Percentiles rank a stretch among this genome's conserved stretches.
Evolutionary conservation across 1,140 invertebrate genomes (phyloP).

Genomic region (Drosophila sp.): DNA sequence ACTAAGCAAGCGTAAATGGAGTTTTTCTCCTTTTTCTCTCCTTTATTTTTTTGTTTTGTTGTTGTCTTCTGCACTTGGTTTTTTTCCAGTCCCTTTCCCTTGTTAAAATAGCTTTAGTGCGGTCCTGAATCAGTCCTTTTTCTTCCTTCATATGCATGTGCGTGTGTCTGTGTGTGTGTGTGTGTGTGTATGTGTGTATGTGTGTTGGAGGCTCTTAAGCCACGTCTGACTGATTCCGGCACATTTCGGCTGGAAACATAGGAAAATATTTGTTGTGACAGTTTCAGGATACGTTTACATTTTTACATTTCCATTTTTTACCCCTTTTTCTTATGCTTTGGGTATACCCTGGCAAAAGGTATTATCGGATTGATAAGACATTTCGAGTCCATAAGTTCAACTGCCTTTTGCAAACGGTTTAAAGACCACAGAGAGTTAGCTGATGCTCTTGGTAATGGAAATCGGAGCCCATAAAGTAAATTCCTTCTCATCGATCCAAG

Average conservation of each 20-base stretch:
- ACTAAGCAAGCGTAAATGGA: constrained; percentile 82
- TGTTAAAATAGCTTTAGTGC: constrained; percentile 77
- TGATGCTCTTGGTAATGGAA: background rate
- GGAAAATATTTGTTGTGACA: constrained; percentile 72
- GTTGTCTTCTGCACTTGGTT: constrained; percentile 36
- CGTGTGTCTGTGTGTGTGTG: constrained; percentile 27
- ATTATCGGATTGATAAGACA: constrained; percentile 1
- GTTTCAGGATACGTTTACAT: constrained; percentile 44
- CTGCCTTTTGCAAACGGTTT: no score
- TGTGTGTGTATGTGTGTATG: constrained; percentile 30
- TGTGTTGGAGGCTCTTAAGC: constrained; percentile 50
- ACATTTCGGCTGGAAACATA: constrained; percentile 56
- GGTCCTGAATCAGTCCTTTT: constrained; percentile 31
- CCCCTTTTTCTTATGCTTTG: constrained; percentile 5
- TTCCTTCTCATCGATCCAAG: no score
- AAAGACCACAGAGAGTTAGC: background rate
- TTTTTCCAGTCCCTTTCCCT: constrained; percentile 70
- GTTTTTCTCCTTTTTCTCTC: constrained; percentile 37
- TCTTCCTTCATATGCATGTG: constrained; percentile 12
- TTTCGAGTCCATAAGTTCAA: background rate
- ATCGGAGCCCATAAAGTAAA: no score
- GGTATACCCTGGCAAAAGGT: background rate
- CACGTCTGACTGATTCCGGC: constrained; percentile 70
- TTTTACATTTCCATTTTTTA: constrained; percentile 25
- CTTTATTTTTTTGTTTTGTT: constrained; percentile 24